Percentiles rank a stretch among this genome's conserved stretches.
phyloP scores from a whole-genome alignment of 2,113 vertebrate species.

The Saccopteryx leptura region DNA sequence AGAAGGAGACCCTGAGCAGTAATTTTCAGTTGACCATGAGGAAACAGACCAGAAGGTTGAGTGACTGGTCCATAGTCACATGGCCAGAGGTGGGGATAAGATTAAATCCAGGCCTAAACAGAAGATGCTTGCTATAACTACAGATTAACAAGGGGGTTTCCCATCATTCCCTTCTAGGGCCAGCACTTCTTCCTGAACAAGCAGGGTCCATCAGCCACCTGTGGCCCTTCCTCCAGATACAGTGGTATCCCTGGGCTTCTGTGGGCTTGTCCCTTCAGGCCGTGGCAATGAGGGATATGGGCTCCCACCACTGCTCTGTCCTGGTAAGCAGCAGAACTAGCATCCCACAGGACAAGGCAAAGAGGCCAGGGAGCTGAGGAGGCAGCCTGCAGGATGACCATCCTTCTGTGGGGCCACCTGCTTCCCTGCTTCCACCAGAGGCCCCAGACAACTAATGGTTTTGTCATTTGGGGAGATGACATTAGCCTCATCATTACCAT shows the following conservation, averaged over 20 bases:
- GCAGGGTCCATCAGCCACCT: not conserved
- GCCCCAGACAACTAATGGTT: conserved; percentile 77
- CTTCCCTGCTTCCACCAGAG: conserved; percentile 54
- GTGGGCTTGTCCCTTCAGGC: not conserved
- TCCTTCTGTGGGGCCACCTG: not conserved
- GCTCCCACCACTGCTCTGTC: not conserved
- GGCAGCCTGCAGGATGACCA: not conserved
- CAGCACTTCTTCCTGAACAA: not conserved
- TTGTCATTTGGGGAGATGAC: conserved; percentile 79
- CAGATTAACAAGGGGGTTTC: not conserved
- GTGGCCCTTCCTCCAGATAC: not conserved
- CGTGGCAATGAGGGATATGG: not conserved
- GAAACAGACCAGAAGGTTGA: not conserved
- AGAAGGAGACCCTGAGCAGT: not conserved
- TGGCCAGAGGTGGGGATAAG: not conserved
- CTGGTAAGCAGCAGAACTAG: not conserved
- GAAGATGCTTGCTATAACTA: not conserved
- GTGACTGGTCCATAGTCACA: not conserved
- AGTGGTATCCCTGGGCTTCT: not conserved
- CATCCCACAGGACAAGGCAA: not conserved
- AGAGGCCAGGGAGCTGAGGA: not conserved
- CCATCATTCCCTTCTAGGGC: too few species aligned
- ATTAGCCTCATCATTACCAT: conserved; percentile 73
- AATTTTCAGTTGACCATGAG: not conserved
- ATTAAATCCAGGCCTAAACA: not conserved